phyloP scores from a whole-genome alignment of 1,140 invertebrate genomes.

The Tigriopus japonicus region DNA sequence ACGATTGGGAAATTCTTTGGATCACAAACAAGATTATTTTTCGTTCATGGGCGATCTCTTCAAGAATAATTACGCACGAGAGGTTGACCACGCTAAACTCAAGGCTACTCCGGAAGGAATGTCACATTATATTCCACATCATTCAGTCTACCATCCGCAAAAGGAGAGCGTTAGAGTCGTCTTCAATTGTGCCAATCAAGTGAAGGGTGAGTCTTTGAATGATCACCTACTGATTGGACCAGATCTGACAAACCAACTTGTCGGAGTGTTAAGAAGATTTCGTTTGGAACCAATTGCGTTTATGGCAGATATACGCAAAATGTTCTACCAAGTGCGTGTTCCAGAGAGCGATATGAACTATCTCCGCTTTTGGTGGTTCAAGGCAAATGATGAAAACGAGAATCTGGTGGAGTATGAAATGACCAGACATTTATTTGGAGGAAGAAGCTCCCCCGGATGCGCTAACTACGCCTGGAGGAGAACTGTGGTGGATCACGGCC shows the following conservation, averaged over 20 bases:
- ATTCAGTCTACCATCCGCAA: not conserved
- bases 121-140: not conserved
- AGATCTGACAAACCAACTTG: not conserved
- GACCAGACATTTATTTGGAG: conserved; percentile 6
- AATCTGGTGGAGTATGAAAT: not conserved
- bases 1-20: too few relatives aligned
- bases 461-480: not conserved
- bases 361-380: not conserved
- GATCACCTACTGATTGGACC: too few relatives aligned
- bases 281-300: not conserved
- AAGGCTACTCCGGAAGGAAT: too few relatives aligned
- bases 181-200: not conserved
- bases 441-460: not conserved
- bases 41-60: too few relatives aligned
- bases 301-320: not conserved
- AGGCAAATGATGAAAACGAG: not conserved
- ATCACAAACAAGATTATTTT: too few relatives aligned
- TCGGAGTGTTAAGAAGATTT: not conserved
- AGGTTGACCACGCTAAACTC: too few relatives aligned
- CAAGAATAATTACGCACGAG: too few relatives aligned
- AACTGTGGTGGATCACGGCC: not conserved
- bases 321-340: conserved; percentile 1
- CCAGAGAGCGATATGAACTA: not conserved
- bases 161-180: not conserved
- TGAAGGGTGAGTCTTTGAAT: not conserved